Conservation (phyloP, 2,888 invertebrate species). For the Ophraella communa region DNA sequence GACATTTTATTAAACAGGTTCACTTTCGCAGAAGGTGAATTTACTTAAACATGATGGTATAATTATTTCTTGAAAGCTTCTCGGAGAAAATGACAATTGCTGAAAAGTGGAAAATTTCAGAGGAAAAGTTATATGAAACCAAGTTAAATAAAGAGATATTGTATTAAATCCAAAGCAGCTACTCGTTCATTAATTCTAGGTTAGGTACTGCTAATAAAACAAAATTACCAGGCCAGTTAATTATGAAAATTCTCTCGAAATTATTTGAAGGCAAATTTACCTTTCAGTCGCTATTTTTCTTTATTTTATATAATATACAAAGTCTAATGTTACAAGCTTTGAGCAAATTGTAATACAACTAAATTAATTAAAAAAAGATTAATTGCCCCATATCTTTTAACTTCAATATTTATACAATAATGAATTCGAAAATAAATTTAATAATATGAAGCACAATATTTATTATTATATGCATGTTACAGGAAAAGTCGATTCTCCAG, state of each 20-base stretch:
- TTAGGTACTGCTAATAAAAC: constrained; percentile 52
- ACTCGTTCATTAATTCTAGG: constrained; percentile 54
- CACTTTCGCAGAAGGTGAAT: no score
- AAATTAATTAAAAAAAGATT: no score
- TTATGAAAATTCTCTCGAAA: constrained; percentile 51
- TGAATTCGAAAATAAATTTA: no score
- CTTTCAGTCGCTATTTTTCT: no score
- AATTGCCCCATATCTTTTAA: no score
- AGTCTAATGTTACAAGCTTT: no score
- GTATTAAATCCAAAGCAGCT: constrained; percentile 49
- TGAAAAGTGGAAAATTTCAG: constrained; percentile 46
- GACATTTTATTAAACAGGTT: background rate
- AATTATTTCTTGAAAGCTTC: constrained; percentile 37
- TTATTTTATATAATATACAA: no score
- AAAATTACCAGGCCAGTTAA: constrained; percentile 54
- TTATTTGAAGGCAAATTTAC: constrained; percentile 39
- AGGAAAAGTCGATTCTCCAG: no score
- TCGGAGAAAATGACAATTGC: constrained; percentile 47
- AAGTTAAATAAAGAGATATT: constrained; percentile 52
- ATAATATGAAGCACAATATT: no score
- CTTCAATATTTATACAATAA: no score
- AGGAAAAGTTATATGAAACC: constrained; percentile 46
- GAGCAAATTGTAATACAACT: no score
- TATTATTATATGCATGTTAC: no score
- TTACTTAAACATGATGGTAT: constrained; percentile 37